A percentile compares a stretch with the other conserved stretches of the same genome.
phyloP scores from a whole-genome alignment of 2,113 vertebrate genomes.

The Marcusenius ussheri region DNA sequence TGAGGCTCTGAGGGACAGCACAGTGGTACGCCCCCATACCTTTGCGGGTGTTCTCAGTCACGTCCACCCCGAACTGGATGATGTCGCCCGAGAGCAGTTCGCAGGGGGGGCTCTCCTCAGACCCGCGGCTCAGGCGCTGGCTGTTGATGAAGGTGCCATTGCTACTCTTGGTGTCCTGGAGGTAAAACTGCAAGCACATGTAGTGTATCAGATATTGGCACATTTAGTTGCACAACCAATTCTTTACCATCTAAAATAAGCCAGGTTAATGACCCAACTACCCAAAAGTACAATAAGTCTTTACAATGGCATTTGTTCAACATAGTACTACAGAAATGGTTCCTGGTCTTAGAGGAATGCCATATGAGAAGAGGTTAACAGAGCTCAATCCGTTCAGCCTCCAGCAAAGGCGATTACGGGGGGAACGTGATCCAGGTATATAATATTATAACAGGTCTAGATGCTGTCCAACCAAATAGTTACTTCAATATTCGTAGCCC shows the following conservation, averaged over 20 bases:
- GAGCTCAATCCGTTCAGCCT: too few relatives aligned
- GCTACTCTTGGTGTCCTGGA: slow-evolving; percentile 99
- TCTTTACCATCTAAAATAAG: neutral
- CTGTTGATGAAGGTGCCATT: slow-evolving; percentile 99
- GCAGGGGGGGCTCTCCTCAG: slow-evolving; percentile 95
- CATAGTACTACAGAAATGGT: too few relatives aligned
- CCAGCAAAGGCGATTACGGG: too few relatives aligned
- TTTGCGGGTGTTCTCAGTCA: slow-evolving; percentile 98
- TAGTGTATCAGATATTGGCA: neutral
- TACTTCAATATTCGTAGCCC: too few relatives aligned
- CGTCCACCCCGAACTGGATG: slow-evolving; percentile 98
- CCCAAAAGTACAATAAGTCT: neutral
- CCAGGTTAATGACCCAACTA: neutral
- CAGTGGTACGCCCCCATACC: slow-evolving; percentile 49
- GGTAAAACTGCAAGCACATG: slow-evolving; percentile 78
- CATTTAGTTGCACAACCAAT: neutral
- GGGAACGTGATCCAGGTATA: too few relatives aligned
- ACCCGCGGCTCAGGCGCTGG: slow-evolving; percentile 94
- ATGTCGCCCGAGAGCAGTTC: slow-evolving; percentile 96
- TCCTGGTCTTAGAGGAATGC: too few relatives aligned
- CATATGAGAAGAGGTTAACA: too few relatives aligned
- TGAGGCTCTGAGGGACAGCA: neutral
- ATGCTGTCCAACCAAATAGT: too few relatives aligned
- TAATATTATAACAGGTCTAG: too few relatives aligned
- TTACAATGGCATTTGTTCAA: neutral